Conservation (phyloP, 2,113 vertebrate genomes). For the Protomyctophum bolini region DNA sequence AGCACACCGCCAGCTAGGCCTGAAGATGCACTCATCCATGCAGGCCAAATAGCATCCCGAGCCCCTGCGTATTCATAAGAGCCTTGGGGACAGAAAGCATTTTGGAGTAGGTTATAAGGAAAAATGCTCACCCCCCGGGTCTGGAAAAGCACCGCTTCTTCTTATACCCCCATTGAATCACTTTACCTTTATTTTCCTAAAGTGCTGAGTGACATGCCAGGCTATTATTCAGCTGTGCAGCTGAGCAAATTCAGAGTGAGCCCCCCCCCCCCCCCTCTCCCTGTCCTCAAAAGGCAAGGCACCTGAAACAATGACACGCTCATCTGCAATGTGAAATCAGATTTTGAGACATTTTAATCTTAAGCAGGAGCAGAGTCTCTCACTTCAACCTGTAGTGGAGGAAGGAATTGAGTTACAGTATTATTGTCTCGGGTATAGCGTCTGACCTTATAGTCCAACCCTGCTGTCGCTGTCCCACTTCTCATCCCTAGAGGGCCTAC, state of each 20-base stretch:
- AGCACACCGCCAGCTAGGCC: not conserved
- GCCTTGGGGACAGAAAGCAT: not conserved
- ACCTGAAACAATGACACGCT: constrained; percentile 80
- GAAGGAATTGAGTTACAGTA: constrained; percentile 59
- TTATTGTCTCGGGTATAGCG: constrained; percentile 62
- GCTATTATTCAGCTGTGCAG: constrained; percentile 56
- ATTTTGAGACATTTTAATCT: constrained; percentile 71
- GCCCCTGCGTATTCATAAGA: constrained; percentile 11
- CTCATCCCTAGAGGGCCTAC: not conserved
- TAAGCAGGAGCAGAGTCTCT: constrained; percentile 55
- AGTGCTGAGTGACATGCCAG: constrained; percentile 38
- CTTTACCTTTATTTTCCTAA: constrained; percentile 48
- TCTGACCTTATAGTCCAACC: constrained; percentile 57
- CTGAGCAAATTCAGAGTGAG: constrained; percentile 46
- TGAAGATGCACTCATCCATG: constrained; percentile 19
- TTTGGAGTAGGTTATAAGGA: constrained; percentile 10
- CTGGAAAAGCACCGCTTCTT: constrained; percentile 9
- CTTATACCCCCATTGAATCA: constrained; percentile 25
- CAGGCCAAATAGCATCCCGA: not conserved
- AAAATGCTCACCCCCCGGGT: not conserved
- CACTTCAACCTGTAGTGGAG: constrained; percentile 58
- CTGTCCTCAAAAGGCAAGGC: constrained; percentile 46
- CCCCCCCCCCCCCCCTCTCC: constrained; percentile 36
- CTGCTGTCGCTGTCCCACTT: constrained; percentile 30
- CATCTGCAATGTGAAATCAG: constrained; percentile 76